phyloP scores from a whole-genome alignment of 2,113 vertebrate species.

The Callopanchax toddi region DNA sequence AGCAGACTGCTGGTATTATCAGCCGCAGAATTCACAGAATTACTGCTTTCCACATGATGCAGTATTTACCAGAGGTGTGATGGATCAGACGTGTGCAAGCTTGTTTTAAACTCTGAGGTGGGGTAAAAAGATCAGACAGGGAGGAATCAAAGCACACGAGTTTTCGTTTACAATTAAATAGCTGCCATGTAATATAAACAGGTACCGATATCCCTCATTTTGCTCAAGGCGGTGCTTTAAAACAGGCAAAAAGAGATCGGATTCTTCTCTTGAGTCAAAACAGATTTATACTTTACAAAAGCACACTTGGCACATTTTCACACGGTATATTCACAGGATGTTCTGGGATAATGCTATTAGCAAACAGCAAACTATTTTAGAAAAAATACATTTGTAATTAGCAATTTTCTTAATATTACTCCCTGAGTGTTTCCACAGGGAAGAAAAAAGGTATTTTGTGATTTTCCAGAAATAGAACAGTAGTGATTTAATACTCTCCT shows the following conservation, averaged over 20 bases:
- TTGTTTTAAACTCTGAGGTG: slow-evolving; percentile 38
- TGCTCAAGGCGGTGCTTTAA: slow-evolving; percentile 15
- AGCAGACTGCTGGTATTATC: background rate
- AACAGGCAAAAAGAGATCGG: slow-evolving; percentile 12
- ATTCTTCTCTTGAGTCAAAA: slow-evolving; percentile 7
- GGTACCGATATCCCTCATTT: slow-evolving; percentile 31
- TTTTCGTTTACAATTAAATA: slow-evolving; percentile 49
- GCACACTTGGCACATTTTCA: slow-evolving; percentile 25
- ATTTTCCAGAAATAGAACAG: too few species aligned
- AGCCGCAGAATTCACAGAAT: too few species aligned
- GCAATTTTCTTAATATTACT: slow-evolving; percentile 1
- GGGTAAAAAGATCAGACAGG: slow-evolving; percentile 62
- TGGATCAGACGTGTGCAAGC: slow-evolving; percentile 27
- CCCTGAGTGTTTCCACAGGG: background rate
- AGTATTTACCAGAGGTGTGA: slow-evolving; percentile 33
- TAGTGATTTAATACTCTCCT: too few species aligned
- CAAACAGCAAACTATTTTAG: background rate
- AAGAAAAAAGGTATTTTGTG: too few species aligned
- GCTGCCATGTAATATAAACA: slow-evolving; percentile 48
- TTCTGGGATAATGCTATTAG: too few species aligned
- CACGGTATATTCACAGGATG: background rate
- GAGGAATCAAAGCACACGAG: slow-evolving; percentile 64
- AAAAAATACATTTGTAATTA: background rate
- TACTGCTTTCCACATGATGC: slow-evolving; percentile 28
- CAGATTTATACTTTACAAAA: background rate